Conservation (phyloP, 2,113 vertebrate species). For the Scomber scombrus region DNA sequence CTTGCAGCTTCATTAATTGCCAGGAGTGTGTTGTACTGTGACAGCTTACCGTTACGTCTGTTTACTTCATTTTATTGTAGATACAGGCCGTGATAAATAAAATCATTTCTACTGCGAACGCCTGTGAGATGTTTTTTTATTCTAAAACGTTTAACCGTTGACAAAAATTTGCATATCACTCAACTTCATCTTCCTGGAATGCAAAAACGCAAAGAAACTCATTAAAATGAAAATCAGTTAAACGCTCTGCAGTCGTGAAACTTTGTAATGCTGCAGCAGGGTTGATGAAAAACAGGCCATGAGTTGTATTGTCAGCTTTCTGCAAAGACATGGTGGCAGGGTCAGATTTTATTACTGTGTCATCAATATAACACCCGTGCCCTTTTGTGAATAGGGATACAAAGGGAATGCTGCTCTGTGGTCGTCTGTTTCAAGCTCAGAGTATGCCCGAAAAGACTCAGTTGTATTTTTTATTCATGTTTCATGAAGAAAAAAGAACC, state of each 20-base stretch:
- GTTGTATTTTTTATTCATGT: too few relatives aligned
- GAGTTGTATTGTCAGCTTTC: not conserved
- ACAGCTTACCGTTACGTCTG: not conserved
- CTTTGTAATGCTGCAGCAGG: not conserved
- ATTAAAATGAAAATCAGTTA: constrained; percentile 41
- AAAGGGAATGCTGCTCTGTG: not conserved
- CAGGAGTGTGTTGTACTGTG: constrained; percentile 5
- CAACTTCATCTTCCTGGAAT: constrained; percentile 23
- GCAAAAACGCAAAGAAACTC: constrained; percentile 34
- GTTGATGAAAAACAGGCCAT: not conserved
- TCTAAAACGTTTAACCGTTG: constrained; percentile 24
- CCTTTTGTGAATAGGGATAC: not conserved
- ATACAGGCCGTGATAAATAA: not conserved
- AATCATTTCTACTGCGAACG: not conserved
- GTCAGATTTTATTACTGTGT: constrained; percentile 17
- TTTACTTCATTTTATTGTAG: constrained; percentile 30
- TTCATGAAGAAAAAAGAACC: not conserved
- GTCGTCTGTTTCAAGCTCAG: constrained; percentile 2
- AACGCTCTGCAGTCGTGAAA: not conserved
- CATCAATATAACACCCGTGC: constrained; percentile 15
- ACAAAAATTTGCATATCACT: constrained; percentile 47
- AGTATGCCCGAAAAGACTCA: not conserved
- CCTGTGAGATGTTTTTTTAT: constrained; percentile 15
- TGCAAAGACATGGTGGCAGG: not conserved
- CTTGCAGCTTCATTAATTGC: constrained; percentile 49